Conservation (phyloP, 2,113 vertebrate species). For the Macrotus californicus region DNA sequence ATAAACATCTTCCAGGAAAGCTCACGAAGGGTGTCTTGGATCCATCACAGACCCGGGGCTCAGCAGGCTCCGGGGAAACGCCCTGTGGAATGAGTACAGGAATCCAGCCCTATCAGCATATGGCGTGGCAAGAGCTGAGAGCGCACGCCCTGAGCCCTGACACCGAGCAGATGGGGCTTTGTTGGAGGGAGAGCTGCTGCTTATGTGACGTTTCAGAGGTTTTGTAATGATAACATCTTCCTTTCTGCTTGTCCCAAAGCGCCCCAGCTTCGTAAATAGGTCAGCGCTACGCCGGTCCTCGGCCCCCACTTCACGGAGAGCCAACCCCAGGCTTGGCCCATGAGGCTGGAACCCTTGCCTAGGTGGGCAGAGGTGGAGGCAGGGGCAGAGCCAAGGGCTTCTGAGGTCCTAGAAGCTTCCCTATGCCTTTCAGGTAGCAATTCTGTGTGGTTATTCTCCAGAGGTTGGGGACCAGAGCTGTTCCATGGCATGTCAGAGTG, state of each 20-base stretch:
- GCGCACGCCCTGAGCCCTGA: neutral
- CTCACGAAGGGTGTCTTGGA: neutral
- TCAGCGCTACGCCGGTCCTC: accelerated
- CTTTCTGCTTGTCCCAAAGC: neutral
- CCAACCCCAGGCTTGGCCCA: neutral
- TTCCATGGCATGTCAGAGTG: accelerated
- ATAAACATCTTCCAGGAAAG: neutral
- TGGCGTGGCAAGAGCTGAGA: neutral
- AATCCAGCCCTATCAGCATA: neutral
- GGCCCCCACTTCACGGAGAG: neutral
- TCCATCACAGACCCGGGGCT: neutral
- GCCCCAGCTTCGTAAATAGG: neutral
- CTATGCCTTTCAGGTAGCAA: accelerated
- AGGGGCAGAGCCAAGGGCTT: no score
- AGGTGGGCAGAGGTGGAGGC: no score
- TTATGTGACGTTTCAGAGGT: neutral
- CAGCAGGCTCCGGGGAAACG: neutral
- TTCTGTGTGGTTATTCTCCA: no score
- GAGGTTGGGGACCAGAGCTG: neutral
- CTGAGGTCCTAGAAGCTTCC: neutral
- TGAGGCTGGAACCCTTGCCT: neutral
- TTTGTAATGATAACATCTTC: neutral
- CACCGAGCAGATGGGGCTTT: neutral
- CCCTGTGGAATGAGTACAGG: neutral
- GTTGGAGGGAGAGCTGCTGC: neutral